Evolutionary conservation across 2,113 vertebrate species (phyloP).

Genomic region (Ammodytes dubius): DNA sequence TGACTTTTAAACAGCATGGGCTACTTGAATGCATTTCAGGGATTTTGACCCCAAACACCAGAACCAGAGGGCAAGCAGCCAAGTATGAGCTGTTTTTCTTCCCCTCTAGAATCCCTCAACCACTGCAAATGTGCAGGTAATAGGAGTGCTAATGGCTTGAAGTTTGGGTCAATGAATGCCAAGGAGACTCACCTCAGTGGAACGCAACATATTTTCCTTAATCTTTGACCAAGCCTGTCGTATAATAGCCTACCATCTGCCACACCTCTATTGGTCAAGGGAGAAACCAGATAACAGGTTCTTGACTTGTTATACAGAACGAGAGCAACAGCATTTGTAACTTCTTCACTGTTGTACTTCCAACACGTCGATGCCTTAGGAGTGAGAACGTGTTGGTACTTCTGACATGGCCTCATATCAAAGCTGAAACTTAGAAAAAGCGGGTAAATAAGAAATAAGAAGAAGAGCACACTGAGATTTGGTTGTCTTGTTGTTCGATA

Average conservation of each 20-base stretch:
- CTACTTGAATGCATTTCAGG: background rate
- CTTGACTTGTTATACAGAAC: conserved; percentile 7
- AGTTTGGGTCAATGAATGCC: conserved; percentile 65
- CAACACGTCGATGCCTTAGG: too few relatives aligned
- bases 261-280: conserved; percentile 54
- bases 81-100: conserved; percentile 1
- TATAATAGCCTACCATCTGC: background rate
- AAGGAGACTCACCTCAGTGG: conserved; percentile 47
- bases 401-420: background rate
- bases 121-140: conserved; percentile 53
- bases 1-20: conserved; percentile 35
- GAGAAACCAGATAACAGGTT: conserved; percentile 34
- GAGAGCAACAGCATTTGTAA: conserved; percentile 7
- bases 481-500: conserved; percentile 11
- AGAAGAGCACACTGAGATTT: conserved; percentile 18
- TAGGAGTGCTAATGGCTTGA: conserved; percentile 42
- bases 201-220: conserved; percentile 46
- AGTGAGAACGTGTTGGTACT: too few relatives aligned
- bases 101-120: conserved; percentile 38
- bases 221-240: conserved; percentile 53
- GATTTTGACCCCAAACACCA: background rate
- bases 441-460: background rate
- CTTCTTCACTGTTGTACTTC: background rate
- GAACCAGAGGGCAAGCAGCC: background rate
- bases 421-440: conserved; percentile 1